Percentiles rank a stretch among this genome's conserved stretches.
These are phyloP conservation scores for Eubasilissa regina DNA, from an alignment of 1,140 invertebrate species.

Conservation along the genomic window DNA sequence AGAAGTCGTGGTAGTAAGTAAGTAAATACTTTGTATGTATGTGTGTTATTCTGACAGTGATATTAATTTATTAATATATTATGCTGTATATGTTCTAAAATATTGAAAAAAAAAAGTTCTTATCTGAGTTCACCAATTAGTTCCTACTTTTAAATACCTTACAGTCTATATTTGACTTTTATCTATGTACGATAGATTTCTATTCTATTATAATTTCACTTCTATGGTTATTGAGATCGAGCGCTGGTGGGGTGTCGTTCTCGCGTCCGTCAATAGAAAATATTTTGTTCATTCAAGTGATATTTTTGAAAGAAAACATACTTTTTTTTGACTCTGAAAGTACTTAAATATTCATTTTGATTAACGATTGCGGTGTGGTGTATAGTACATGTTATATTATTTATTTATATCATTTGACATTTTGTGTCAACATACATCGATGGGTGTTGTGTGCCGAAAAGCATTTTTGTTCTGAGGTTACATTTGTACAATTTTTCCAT, in stretches of 20 bases:
- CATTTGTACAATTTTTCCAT: not conserved
- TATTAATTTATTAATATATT: too few relatives aligned
- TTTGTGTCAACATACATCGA: slow-evolving; percentile 48
- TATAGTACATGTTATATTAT: slow-evolving; percentile 16
- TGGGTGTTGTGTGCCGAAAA: slow-evolving; percentile 49
- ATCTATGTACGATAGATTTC: slow-evolving; percentile 12
- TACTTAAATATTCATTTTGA: slow-evolving; percentile 17
- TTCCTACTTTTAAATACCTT: not conserved
- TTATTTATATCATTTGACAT: slow-evolving; percentile 45
- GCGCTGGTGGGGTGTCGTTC: slow-evolving; percentile 16
- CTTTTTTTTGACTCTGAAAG: slow-evolving; percentile 4
- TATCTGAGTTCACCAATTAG: not conserved
- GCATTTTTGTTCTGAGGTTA: slow-evolving; percentile 39
- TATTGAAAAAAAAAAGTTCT: too few relatives aligned
- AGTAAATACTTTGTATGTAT: too few relatives aligned
- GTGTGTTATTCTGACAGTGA: too few relatives aligned
- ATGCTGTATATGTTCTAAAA: too few relatives aligned
- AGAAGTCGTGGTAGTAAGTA: too few relatives aligned
- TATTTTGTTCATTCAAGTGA: slow-evolving; percentile 42
- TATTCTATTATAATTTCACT: not conserved
- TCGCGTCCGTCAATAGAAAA: slow-evolving; percentile 4
- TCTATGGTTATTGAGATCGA: slow-evolving; percentile 40
- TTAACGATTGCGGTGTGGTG: slow-evolving; percentile 10
- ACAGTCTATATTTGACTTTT: not conserved
- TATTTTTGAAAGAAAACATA: slow-evolving; percentile 44